phyloP scores from a whole-genome alignment of 2,113 vertebrate genomes.

The Sialia sialis region DNA sequence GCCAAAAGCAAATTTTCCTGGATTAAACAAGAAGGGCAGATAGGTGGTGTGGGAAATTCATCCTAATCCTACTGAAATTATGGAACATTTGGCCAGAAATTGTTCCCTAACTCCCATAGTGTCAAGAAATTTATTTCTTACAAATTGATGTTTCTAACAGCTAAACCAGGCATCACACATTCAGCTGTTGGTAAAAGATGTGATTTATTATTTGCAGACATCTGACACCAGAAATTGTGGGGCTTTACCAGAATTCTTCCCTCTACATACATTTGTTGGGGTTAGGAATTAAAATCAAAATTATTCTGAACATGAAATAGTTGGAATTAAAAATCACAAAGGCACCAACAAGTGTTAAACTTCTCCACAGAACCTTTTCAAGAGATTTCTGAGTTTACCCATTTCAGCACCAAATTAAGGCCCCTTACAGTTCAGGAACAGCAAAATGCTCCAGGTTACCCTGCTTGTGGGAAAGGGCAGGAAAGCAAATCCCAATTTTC shows the following conservation, averaged over 20 bases:
- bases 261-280: not conserved
- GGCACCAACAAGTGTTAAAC: not conserved
- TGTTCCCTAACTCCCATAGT: not conserved
- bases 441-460: not conserved
- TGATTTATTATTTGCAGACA: not conserved
- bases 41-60: not conserved
- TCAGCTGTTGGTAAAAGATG: not conserved
- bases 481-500: not conserved
- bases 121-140: accelerated
- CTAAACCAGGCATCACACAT: not conserved
- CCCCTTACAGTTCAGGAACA: not conserved
- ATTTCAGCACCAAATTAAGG: not conserved
- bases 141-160: not conserved
- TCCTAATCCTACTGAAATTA: not conserved
- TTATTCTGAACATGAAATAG: not conserved
- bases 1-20: not conserved
- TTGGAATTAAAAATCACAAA: not conserved
- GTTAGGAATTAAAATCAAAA: not conserved
- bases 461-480: not conserved
- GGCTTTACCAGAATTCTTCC: not conserved
- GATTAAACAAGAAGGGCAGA: not conserved
- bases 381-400: not conserved
- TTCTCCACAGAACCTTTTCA: not conserved
- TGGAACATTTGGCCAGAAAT: not conserved
- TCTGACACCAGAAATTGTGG: not conserved